Evolutionary conservation across 2,797 vertebrate species (phyloP).

Genomic region (Molossus molossus): DNA sequence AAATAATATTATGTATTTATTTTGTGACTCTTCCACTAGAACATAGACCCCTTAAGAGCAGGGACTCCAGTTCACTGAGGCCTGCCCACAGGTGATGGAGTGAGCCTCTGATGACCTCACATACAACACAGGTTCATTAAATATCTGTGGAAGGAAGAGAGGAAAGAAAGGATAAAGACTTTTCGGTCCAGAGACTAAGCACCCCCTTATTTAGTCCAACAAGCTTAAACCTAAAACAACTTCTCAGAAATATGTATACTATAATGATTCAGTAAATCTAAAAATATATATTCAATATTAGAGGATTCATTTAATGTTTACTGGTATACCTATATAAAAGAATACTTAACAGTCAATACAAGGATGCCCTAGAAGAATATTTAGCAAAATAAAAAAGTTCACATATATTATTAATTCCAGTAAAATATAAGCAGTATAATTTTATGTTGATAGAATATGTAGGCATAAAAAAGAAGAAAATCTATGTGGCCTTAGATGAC

Average conservation of each 20-base stretch:
- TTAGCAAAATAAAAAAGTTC: constrained; percentile 4
- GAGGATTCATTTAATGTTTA: neutral
- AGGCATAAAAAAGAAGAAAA: constrained; percentile 23
- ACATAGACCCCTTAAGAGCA: neutral
- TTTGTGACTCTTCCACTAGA: neutral
- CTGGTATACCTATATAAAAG: neutral
- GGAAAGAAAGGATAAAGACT: neutral
- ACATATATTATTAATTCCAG: neutral
- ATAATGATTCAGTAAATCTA: neutral
- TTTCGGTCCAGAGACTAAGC: neutral
- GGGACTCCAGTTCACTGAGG: neutral
- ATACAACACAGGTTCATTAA: neutral
- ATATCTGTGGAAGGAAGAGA: neutral
- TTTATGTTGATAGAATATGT: neutral
- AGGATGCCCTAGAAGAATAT: neutral
- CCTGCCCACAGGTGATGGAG: neutral
- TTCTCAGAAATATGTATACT: neutral
- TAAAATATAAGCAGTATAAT: neutral
- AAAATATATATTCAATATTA: constrained; percentile 32
- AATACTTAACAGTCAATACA: neutral
- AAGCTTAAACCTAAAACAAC: neutral
- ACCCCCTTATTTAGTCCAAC: neutral
- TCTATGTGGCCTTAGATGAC: neutral
- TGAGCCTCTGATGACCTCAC: neutral
- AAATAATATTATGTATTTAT: neutral